Conservation (phyloP, 2,797 vertebrate species). For the Xerus rutilus region DNA sequence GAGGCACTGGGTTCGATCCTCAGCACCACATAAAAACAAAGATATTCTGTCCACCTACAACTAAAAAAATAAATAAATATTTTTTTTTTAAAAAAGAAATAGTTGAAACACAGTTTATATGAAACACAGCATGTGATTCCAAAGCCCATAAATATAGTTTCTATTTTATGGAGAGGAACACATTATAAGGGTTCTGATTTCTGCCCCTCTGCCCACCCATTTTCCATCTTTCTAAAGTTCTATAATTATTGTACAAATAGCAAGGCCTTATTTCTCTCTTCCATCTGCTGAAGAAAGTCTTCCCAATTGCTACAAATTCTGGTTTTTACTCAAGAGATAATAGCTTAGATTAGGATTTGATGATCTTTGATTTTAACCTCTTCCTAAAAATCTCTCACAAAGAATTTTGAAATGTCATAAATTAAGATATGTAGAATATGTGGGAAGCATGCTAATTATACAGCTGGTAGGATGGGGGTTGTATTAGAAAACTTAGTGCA, state of each 20-base stretch:
- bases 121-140: background rate
- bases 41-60: too few species aligned
- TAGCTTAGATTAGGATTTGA: conserved; percentile 50
- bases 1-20: too few species aligned
- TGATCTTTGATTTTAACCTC: conserved; percentile 29
- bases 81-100: too few species aligned
- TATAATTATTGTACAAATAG: conserved; percentile 8
- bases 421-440: background rate
- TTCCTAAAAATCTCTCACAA: conserved; percentile 15
- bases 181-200: background rate
- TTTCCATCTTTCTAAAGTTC: background rate
- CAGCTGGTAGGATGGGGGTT: background rate
- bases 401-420: rapidly evolving
- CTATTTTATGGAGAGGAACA: background rate
- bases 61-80: too few species aligned
- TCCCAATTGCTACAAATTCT: conserved; percentile 11
- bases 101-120: background rate
- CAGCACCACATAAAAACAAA: too few species aligned
- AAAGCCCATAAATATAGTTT: background rate
- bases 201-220: too few species aligned
- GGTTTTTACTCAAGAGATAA: background rate
- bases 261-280: background rate
- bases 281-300: background rate
- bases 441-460: conserved; percentile 23
- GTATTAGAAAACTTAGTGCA: conserved; percentile 29